Conservation (phyloP, 2,888 invertebrate species). For the Megaustenia siamemsis region DNA sequence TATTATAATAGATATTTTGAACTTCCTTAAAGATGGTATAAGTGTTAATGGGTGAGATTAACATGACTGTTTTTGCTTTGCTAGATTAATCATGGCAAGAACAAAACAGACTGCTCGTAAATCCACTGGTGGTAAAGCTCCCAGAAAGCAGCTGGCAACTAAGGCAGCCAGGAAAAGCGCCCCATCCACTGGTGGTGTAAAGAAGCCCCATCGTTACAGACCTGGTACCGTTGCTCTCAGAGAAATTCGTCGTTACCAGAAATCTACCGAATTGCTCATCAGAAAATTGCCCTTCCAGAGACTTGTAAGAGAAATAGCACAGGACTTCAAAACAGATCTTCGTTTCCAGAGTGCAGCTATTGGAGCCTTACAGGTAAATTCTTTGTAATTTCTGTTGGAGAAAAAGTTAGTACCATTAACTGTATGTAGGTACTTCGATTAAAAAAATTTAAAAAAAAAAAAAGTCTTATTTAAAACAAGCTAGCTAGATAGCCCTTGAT, state of each 20-base stretch:
- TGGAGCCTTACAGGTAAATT: slow-evolving; percentile 78
- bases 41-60: too few relatives aligned
- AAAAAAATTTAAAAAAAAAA: too few relatives aligned
- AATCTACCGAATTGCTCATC: slow-evolving; percentile 77
- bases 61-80: too few relatives aligned
- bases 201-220: slow-evolving; percentile 80
- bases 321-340: slow-evolving; percentile 80
- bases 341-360: slow-evolving; percentile 80
- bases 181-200: slow-evolving; percentile 80
- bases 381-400: background rate
- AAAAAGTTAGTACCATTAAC: too few relatives aligned
- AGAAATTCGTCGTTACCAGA: slow-evolving; percentile 80
- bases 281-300: slow-evolving; percentile 77
- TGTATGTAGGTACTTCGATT: too few relatives aligned
- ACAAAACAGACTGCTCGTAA: slow-evolving; percentile 81
- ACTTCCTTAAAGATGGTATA: too few relatives aligned
- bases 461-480: too few relatives aligned
- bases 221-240: slow-evolving; percentile 80
- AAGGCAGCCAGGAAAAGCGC: slow-evolving; percentile 80
- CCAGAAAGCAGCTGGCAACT: slow-evolving; percentile 80
- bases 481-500: too few relatives aligned
- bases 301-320: slow-evolving; percentile 79
- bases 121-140: slow-evolving; percentile 80
- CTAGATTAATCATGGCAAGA: slow-evolving; percentile 76
- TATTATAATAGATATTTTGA: too few relatives aligned